Conservation (phyloP, 2,113 vertebrate genomes). For the Benitochromis conjunctus region DNA sequence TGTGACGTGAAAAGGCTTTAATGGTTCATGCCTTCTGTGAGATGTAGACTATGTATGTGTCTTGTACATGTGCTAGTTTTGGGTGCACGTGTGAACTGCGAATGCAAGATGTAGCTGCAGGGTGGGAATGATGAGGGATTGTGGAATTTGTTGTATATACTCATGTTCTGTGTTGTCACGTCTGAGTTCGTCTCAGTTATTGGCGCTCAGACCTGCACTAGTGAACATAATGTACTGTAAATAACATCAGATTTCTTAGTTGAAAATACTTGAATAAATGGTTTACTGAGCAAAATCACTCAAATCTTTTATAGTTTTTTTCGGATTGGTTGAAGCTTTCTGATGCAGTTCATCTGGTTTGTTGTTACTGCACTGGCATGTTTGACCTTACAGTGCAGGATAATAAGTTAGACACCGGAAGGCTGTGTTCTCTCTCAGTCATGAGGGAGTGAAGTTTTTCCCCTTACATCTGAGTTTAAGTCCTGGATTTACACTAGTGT, state of each 20-base stretch:
- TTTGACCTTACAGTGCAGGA: neutral
- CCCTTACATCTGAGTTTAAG: neutral
- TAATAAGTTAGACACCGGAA: neutral
- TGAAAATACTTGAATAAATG: constrained; percentile 77
- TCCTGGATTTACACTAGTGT: neutral
- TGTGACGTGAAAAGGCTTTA: constrained; percentile 48
- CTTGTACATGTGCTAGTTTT: constrained; percentile 24
- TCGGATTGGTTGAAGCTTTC: neutral
- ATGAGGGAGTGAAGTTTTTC: neutral
- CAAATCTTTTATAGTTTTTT: neutral
- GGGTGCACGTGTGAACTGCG: neutral
- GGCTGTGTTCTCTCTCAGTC: neutral
- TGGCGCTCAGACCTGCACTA: constrained; percentile 69
- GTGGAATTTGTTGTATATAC: constrained; percentile 45
- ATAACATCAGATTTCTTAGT: constrained; percentile 61
- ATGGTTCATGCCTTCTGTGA: constrained; percentile 49
- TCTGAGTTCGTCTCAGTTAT: constrained; percentile 47
- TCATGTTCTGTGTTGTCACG: constrained; percentile 51
- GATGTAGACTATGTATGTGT: constrained; percentile 35
- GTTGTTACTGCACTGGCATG: neutral
- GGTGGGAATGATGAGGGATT: constrained; percentile 16
- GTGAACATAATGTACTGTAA: constrained; percentile 68
- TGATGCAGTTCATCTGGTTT: neutral
- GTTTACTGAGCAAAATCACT: constrained; percentile 33
- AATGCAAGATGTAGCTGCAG: neutral